A percentile compares a stretch with the other conserved stretches of the same genome.
Conservation (phyloP, 2,113 vertebrate genomes). For the Phoxinus phoxinus region DNA sequence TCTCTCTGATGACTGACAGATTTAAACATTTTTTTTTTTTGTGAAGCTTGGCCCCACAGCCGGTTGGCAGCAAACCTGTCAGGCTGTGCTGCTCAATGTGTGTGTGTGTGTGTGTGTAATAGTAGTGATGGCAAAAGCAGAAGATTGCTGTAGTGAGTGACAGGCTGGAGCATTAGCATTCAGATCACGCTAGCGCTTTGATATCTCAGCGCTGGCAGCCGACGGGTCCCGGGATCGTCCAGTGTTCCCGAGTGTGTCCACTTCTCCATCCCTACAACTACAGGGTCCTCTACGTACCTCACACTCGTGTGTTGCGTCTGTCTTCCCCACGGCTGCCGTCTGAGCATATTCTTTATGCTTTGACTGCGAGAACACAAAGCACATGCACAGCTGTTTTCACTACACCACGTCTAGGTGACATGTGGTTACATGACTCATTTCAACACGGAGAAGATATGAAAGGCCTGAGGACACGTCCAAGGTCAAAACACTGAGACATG, state of each 20-base stretch:
- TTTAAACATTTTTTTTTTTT: constrained; percentile 49
- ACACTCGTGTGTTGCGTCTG: background rate
- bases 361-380: background rate
- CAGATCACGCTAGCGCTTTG: constrained; percentile 57
- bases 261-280: background rate
- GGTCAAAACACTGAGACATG: constrained; percentile 11
- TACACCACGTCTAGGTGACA: background rate
- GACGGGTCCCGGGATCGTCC: constrained; percentile 47
- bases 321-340: background rate
- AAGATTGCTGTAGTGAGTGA: constrained; percentile 53
- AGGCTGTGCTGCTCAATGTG: constrained; percentile 16
- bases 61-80: constrained; percentile 44
- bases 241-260: constrained; percentile 31
- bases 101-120: constrained; percentile 36
- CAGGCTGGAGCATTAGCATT: constrained; percentile 60
- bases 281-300: background rate
- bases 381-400: too few relatives aligned
- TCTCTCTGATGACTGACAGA: constrained; percentile 51
- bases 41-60: constrained; percentile 30
- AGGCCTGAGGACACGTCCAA: constrained; percentile 13
- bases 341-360: background rate
- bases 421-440: background rate
- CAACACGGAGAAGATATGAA: background rate
- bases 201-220: constrained; percentile 57
- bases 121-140: constrained; percentile 34